Base-by-base conservation (phyloP, 2,113 vertebrate genomes). In the Xiphorhynchus elegans region DNA sequence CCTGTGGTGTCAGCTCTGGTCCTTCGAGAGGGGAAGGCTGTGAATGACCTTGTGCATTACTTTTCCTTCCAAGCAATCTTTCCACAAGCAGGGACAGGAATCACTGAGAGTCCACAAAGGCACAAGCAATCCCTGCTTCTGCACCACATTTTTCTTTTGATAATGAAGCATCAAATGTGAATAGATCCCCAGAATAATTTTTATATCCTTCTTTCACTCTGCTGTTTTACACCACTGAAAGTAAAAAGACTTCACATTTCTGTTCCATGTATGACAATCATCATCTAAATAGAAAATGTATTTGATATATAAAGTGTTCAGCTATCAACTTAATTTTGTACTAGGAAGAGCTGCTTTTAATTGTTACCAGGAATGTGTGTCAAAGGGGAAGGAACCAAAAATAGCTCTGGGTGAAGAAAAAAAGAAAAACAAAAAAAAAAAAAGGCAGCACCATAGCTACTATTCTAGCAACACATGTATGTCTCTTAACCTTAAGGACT, bases 301-400 rank as follows among this genome's bases (percentile, higher is more conserved):
- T 69, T 75, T 37, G 39, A 52, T 75, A 67, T 35, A 13, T 39
- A 39, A 89, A 90, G 67, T 17, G 46, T 64, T 96, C 39, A 35
- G 31, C 63, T 91, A 84, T 75, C 74, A 83, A 39, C 16, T 84
- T 75, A 37, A 84, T 69, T 93, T 63, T 89, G 37, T 79, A 44
- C 60, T 81, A 39, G 77, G 69, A 84, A 33, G 31, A 91, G 52
- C 25, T 2, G 6, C n/a, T 86, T 93, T 87, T 84, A 96, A 82
- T 88, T 88, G 72, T 59, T 93, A 94, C 68, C 87, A 96, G 95
- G 90, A 93, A 97, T 96, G 72, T 97, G 50, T 95, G 91, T 94
- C 94, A 96, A 95, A 96, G 94, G 91, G 75, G 42, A 97, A 95
- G 33, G 60, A 92, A 70, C 62, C 70, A 93, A 95, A 95, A 95